Evolutionary conservation across 2,888 invertebrate genomes (phyloP).

Genomic region (Diogma glabrata): DNA sequence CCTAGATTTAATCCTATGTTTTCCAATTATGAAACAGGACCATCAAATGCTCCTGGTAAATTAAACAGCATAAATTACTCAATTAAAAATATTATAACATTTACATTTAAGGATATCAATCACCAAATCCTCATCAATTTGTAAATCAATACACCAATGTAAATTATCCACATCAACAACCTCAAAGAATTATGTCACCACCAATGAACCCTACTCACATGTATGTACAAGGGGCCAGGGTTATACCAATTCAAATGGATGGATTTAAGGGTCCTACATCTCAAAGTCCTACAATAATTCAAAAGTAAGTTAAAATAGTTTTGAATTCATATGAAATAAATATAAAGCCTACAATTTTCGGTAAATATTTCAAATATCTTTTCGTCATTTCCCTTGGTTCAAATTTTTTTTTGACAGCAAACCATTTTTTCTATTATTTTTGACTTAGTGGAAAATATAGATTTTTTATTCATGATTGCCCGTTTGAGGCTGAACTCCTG

Average conservation of each 20-base stretch:
- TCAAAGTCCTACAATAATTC: constrained; percentile 32
- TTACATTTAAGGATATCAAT: constrained; percentile 4
- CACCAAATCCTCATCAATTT: constrained; percentile 37
- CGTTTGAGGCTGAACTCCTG: constrained; percentile 35
- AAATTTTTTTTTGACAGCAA: no score
- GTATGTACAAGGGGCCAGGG: constrained; percentile 42
- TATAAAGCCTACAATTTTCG: neutral
- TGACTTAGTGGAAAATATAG: constrained; percentile 32
- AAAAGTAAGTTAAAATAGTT: constrained; percentile 30
- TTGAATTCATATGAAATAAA: neutral
- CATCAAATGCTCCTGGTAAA: constrained; percentile 28
- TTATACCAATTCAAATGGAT: constrained; percentile 45
- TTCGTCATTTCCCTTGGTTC: no score
- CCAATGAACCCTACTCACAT: constrained; percentile 24
- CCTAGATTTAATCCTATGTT: no score
- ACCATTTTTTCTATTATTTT: constrained; percentile 9
- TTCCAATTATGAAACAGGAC: no score
- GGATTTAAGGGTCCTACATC: constrained; percentile 30
- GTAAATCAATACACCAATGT: constrained; percentile 36
- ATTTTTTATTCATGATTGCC: constrained; percentile 35
- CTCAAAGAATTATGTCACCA: constrained; percentile 37
- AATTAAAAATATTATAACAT: no score
- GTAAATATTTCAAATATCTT: no score
- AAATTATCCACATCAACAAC: constrained; percentile 22
- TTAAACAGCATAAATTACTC: no score